Evolutionary conservation across 1,140 invertebrate genomes (phyloP), one percentile per base, ranked within the genome.

Genomic region (Drosophila truncata): DNA sequence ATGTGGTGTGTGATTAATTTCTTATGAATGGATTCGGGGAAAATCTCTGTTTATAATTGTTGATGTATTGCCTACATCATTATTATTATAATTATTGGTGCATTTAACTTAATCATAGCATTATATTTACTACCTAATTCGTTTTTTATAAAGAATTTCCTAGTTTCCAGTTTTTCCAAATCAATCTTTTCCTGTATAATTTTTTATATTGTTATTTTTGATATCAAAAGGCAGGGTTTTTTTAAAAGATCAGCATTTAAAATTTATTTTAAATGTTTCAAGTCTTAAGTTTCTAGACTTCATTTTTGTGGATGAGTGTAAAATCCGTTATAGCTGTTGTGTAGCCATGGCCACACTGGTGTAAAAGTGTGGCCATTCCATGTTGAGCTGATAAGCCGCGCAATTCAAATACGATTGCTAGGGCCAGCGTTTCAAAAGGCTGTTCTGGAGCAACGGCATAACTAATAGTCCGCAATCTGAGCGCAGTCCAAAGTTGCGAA

Each of bases 331-430:
- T 25, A 33, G 13, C 11, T 39, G 14, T 11, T 49, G 16, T 20
- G 4, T 8, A 10, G 8, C 1, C 3, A 20, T 27, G 73, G 73
- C 31, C 74, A 54, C 74, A 78, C 72, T 75, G 11, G 5, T 1
- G 10, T 29, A 47, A 33, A 14, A 69, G 49, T 78, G 73, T 78
- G 49, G 73, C 74, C 73, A 76, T 76, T n/a, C 9, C 11, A 31
- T 8, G n/a, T 16, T 11, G n/a, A 11, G 27, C 23, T 11, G 27
- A 29, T 16, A 61, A 41, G 16, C 60, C 62, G 73, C 71, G 60
- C 39, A 41, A 42, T 75, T 76, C 44, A 75, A 76, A 76, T 37
- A 50, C 9, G 2, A 37, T 25, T 46, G 20, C 62, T 16, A 29
- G 25, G 4, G 29, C 3, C 31, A 7, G 18, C 13, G 10, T 20